A percentile compares a stretch with the other conserved stretches of the same genome.
These are phyloP conservation scores for Alexandromys fortis DNA, from an alignment of 2,113 vertebrate genomes.

Conservation along the genomic window DNA sequence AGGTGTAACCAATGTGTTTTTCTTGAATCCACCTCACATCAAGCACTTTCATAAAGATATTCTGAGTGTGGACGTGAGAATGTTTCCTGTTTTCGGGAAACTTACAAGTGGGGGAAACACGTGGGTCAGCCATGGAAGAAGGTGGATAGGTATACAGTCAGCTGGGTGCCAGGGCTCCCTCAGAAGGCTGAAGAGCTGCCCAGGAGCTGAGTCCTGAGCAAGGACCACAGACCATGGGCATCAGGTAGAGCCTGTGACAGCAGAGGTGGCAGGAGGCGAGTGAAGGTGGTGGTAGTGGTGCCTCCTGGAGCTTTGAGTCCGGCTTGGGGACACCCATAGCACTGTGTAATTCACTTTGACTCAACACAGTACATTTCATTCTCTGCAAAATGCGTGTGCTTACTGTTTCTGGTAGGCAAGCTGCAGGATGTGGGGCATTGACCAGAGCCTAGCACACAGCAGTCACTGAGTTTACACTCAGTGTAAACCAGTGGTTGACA, in stretches of 20 bases:
- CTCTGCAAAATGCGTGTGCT: rapidly evolving
- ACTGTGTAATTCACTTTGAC: rapidly evolving
- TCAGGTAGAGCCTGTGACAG: too few species aligned
- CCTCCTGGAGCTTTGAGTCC: background rate
- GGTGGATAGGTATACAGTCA: background rate
- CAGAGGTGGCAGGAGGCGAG: too few species aligned
- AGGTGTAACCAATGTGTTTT: background rate
- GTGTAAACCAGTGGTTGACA: too few species aligned
- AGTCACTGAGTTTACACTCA: background rate
- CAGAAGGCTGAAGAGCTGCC: background rate
- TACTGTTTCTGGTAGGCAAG: background rate
- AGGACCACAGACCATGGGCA: background rate
- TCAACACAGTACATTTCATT: background rate
- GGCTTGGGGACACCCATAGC: background rate
- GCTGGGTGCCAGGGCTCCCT: background rate
- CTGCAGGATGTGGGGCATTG: background rate
- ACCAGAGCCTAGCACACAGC: background rate
- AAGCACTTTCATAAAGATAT: background rate
- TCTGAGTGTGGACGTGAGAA: background rate
- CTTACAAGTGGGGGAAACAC: background rate
- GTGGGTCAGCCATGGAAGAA: background rate
- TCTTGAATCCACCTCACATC: background rate
- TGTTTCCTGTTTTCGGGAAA: background rate
- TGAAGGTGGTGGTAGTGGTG: background rate
- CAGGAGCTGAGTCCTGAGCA: background rate